These are phyloP conservation scores for Lethenteron camtschaticum DNA, from an alignment of 2,113 vertebrate species.

Conservation along the genomic window DNA sequence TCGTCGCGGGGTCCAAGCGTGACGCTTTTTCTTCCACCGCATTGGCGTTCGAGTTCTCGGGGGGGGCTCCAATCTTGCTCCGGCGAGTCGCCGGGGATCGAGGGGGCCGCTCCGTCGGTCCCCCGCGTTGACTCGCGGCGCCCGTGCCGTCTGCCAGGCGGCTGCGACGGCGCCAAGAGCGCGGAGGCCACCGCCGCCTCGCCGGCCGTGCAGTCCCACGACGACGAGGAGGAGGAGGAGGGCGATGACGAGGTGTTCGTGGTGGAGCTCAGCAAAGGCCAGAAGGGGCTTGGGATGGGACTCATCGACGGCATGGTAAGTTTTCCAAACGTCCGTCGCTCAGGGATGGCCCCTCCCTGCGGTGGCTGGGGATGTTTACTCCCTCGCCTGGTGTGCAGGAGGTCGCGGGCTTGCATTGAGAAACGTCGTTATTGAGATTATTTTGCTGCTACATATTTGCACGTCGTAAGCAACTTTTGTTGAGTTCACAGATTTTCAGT, in stretches of 20 bases:
- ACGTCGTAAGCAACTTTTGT: no score
- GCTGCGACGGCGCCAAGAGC: neutral
- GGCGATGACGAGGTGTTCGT: conserved; percentile 34
- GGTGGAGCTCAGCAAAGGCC: conserved; percentile 79
- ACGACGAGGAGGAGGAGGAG: conserved; percentile 12
- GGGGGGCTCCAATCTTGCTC: neutral
- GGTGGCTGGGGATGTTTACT: no score
- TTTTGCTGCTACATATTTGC: no score
- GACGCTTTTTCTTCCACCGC: neutral
- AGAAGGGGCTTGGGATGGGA: conserved; percentile 75
- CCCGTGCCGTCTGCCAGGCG: neutral
- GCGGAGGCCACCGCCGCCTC: neutral
- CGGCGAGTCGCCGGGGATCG: neutral
- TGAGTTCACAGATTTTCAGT: no score
- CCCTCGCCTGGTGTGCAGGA: no score
- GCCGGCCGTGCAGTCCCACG: neutral
- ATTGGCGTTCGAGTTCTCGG: neutral
- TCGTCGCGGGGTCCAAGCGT: no score
- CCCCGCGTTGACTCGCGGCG: no score
- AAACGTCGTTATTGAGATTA: no score
- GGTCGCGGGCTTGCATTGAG: no score
- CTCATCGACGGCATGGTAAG: conserved; percentile 82
- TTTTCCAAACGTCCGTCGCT: conserved; percentile 4
- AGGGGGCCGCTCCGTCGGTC: neutral
- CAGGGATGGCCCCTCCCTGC: no score